Evolutionary conservation across 2,113 vertebrate species (phyloP), one percentile per base, ranked within the genome.

Genomic region (Takifugu bimaculatus): DNA sequence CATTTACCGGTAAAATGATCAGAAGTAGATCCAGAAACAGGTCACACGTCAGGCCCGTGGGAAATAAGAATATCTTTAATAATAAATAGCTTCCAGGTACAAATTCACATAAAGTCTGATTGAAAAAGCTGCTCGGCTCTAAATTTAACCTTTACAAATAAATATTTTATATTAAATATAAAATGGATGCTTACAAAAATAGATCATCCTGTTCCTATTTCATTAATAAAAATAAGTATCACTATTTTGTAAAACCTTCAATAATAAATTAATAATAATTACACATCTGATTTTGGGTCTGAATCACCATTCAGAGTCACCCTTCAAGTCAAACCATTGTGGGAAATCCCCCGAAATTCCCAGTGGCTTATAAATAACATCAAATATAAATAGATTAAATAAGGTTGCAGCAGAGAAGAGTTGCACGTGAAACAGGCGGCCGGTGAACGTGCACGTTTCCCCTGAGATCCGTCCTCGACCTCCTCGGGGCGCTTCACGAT

Each of bases 301-400:
- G 20, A 20, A 20, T 20, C 20, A 20, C 20, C 20, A 20, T 20
- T 20, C 20, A 20, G 20, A 20, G 20, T 20, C 20, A 20, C 20
- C 20, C 20, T 20, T 20, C 20, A 20, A 20, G 20, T 59, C 3
- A 20, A 45, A n/a, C 1, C 11, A 39, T 39, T 15, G 13, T 45
- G 14, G 12, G 13, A 48, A 15, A 57, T 54, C 12, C 20, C 3
- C 0, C 2, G n/a, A 43, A 25, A 48, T 65, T 60, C 43, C 13
- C 2, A n/a, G n/a, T 58, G 15, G 44, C 39, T 0, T 68, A 82
- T 82, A 86, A 82, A 84, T 79, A 84, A 60, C 5, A 51, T 26
- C 13, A 56, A 42, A 20, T 60, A 86, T 82, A 86, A 80, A 80
- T 83, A 85, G 12, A 3, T 71, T 68, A 73, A 79, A 81, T 80